phyloP scores from a whole-genome alignment of 2,888 invertebrate genomes.

The Drosophila paracracens region DNA sequence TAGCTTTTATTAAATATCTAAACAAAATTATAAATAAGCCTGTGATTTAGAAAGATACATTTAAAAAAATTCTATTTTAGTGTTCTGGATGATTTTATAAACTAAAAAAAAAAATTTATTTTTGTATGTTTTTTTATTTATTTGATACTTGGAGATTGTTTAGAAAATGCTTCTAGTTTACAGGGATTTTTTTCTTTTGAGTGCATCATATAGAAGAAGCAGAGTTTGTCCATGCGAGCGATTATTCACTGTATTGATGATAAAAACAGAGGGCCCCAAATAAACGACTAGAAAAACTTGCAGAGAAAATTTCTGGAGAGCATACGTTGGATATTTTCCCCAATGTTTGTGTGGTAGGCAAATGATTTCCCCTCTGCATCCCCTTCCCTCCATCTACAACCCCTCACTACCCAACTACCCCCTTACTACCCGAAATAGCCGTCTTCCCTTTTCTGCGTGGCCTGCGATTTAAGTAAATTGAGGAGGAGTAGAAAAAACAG shows the following conservation, averaged over 20 bases:
- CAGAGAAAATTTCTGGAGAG: not conserved
- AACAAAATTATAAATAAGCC: too few species aligned
- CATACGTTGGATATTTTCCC: not conserved
- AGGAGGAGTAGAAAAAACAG: not conserved
- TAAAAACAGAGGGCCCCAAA: not conserved
- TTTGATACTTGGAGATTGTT: not conserved
- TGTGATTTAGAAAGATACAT: too few species aligned
- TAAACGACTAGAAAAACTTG: not conserved
- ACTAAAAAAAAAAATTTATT: not conserved
- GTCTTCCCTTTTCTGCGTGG: not conserved
- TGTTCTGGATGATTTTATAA: too few species aligned
- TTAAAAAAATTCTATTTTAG: too few species aligned
- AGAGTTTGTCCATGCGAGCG: not conserved
- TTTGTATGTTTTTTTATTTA: not conserved
- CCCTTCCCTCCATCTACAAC: not conserved
- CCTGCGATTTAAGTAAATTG: not conserved
- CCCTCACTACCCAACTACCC: not conserved
- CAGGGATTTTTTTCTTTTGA: not conserved
- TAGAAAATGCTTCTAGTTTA: not conserved
- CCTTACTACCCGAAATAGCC: not conserved
- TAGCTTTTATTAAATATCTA: too few species aligned
- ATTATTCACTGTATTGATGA: not conserved
- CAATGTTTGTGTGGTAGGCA: not conserved
- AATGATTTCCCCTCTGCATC: not conserved
- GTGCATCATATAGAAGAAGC: not conserved